Conservation (phyloP, 2,888 invertebrate species). For the Nomada hirtipes region DNA sequence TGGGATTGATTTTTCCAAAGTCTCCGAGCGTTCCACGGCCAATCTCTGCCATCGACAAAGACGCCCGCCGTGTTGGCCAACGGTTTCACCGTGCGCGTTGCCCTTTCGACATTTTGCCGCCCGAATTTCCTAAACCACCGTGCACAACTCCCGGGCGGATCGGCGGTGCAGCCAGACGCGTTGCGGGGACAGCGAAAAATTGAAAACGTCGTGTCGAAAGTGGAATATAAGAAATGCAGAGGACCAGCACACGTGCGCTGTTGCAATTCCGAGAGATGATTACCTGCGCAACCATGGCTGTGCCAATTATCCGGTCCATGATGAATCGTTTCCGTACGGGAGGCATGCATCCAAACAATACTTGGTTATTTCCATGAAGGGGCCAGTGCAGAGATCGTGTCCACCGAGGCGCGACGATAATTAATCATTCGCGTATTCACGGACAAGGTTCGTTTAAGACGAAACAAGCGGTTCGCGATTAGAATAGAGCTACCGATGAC, state of each 20-base stretch:
- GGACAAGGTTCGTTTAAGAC: conserved; percentile 69
- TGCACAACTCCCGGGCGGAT: no score
- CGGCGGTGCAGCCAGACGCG: no score
- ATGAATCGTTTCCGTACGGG: conserved; percentile 80
- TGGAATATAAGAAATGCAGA: background rate
- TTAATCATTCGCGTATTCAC: conserved; percentile 74
- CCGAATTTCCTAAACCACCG: no score
- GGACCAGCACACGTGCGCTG: conserved; percentile 5
- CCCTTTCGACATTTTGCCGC: no score
- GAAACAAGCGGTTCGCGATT: conserved; percentile 61
- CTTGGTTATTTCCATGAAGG: conserved; percentile 79
- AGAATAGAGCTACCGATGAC: conserved; percentile 27
- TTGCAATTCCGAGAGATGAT: conserved; percentile 79
- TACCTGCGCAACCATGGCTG: conserved; percentile 75
- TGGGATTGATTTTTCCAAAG: conserved; percentile 74
- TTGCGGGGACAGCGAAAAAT: no score
- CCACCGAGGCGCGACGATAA: conserved; percentile 65
- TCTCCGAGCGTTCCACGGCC: conserved; percentile 49
- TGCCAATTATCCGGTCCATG: conserved; percentile 81
- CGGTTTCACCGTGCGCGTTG: background rate
- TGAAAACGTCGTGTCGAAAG: no score
- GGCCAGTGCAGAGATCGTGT: conserved; percentile 57
- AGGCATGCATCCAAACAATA: conserved; percentile 78
- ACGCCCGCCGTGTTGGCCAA: background rate
- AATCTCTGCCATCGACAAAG: conserved; percentile 13